Evolutionary conservation across 2,113 vertebrate species (phyloP), one percentile per base, ranked within the genome.

Genomic region (Grallaria varia): DNA sequence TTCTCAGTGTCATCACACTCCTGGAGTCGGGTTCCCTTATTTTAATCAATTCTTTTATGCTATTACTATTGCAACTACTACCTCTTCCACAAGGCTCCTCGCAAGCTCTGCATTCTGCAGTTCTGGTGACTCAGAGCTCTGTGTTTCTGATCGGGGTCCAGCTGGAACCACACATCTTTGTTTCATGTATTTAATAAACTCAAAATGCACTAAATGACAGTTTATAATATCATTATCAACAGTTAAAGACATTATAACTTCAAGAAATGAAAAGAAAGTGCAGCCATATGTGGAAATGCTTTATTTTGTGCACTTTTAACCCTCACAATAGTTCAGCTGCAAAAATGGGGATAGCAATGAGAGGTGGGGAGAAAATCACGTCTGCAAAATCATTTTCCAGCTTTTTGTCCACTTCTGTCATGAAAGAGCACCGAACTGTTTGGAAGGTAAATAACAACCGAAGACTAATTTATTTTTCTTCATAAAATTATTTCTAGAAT

Each of bases 141-240:
- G 64, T 93, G 95, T 96, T 98, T 97, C 96, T 82, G 95, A 95
- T 95, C 91, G 89, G 87, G 28, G 62, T 94, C 96, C 92, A 96
- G 94, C 95, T 95, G 97, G 94, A 94, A 62, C 45, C 80, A 91
- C 60, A 91, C 88, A 94, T 93, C 95, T 96, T 97, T 96, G 96
- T 97, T 97, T 97, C 96, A 96, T 97, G 96, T 94, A 97, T 97
- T 96, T 98, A 97, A 98, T 97, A 94, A 83, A 96, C 97, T 97
- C 96, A 97, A 97, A 98, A 97, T 93, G 90, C 96, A 97, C 97
- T 98, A 98, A 98, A 98, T 98, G 98, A 98, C 97, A 98, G 98
- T 97, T 98, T 98, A 98, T 98, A 98, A 98, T 98, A 98, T 98
- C 97, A 98, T 98, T 98, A 98, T 98, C 97, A 97, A 98, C 97